Percentiles rank a stretch among this genome's conserved stretches.
These are phyloP conservation scores for Oriolus oriolus DNA, from an alignment of 2,113 vertebrate genomes.

Conservation along the genomic window DNA sequence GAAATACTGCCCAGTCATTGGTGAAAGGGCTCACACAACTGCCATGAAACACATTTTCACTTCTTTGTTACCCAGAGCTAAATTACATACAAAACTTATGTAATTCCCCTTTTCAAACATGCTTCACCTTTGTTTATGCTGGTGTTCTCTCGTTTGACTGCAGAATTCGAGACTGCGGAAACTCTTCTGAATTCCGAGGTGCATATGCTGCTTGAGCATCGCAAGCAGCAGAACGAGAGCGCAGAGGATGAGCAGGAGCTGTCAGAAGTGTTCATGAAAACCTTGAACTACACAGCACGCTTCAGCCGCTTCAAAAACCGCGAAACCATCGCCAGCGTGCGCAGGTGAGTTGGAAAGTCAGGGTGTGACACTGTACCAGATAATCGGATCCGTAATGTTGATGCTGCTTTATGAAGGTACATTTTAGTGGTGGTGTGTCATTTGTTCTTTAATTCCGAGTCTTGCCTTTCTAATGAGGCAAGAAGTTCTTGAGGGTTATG, in stretches of 20 bases:
- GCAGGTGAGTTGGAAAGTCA: constrained; percentile 72
- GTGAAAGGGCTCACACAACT: background rate
- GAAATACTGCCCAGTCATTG: background rate
- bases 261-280: constrained; percentile 98
- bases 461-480: background rate
- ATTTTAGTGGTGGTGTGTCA: background rate
- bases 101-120: background rate
- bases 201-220: constrained; percentile 94
- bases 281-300: constrained; percentile 90
- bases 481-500: background rate
- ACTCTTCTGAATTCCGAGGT: constrained; percentile 96
- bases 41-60: background rate
- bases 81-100: accelerated
- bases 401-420: background rate
- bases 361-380: accelerated
- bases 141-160: background rate
- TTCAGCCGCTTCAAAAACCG: constrained; percentile 99
- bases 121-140: background rate
- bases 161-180: constrained; percentile 93
- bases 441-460: background rate
- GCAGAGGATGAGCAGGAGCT: constrained; percentile 97
- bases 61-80: background rate
- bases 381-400: accelerated
- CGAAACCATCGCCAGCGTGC: constrained; percentile 95
- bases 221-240: constrained; percentile 98